Base-by-base conservation (phyloP, 2,888 invertebrate species). In the Biston stratarius region DNA sequence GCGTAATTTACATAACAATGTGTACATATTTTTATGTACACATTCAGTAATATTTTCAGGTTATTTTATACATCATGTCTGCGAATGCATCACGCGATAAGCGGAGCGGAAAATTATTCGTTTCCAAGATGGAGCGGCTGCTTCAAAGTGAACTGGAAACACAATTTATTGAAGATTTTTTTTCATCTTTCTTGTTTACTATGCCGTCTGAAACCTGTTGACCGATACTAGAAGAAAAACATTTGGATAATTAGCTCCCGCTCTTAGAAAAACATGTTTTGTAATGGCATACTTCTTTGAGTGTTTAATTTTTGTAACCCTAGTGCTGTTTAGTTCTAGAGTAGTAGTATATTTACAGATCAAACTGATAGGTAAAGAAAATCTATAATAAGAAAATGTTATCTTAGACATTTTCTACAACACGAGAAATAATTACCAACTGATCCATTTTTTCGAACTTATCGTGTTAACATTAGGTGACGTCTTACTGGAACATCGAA, bases 41-140 rank as follows among this genome's bases (percentile, higher is more conserved):
- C n/a, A n/a, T n/a, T n/a, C n/a, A 48, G 53, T 52, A 71, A 70
- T 70, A 65, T 69, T 71, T 68, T 67, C 64, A 61, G 61, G 47
- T 62, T 49, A 71, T 55, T 55, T 55, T 24, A 33, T 40, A 64
- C 42, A 59, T 49, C 56, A 69, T 66, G 67, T 67, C 53, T 53
- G 64, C 56, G 64, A 64, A 68, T 70, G 70, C 67, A 67, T 64
- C 62, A 68, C n/a, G 71, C 40, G 40, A 62, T 64, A 68, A 73
- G 72, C 73, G 70, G 62, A 72, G 73, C 72, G 74, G 66, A 70
- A 72, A 73, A 72, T 61, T 36, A 40, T 53, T 42, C 53, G 15
- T 33, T 55, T 6, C 11, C 8, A 44, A 61, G 36, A 61, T 44
- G 6, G 44, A 61, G 44, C 14, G n/a, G 34, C 14, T 36, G 10